These are phyloP conservation scores for Bombus confusus DNA, from an alignment of 1,140 invertebrate genomes.

Conservation along the genomic window DNA sequence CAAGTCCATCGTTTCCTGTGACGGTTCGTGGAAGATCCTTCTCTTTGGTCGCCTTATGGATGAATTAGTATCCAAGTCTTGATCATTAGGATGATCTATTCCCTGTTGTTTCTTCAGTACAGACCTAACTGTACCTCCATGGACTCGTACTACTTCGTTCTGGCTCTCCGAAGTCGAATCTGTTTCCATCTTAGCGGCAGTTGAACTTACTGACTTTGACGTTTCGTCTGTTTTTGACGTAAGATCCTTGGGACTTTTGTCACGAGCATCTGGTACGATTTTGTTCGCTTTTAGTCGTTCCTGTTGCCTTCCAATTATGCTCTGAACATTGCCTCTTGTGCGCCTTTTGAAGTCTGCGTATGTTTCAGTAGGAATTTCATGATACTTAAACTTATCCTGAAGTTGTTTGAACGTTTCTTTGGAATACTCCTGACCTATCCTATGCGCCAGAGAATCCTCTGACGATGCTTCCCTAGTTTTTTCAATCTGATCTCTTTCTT, in stretches of 20 bases:
- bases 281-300: constrained; percentile 29
- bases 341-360: constrained; percentile 78
- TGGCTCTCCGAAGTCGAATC: not conserved
- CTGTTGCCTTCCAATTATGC: constrained; percentile 47
- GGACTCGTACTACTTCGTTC: constrained; percentile 24
- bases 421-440: constrained; percentile 48
- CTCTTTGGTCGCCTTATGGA: constrained; percentile 67
- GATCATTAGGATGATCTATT: constrained; percentile 74
- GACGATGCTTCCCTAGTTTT: constrained; percentile 44
- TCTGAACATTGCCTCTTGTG: constrained; percentile 57
- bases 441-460: constrained; percentile 42
- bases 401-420: constrained; percentile 73
- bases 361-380: constrained; percentile 75
- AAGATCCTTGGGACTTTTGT: not conserved
- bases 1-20: constrained; percentile 79
- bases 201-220: not conserved
- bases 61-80: constrained; percentile 69
- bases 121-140: constrained; percentile 70
- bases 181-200: not conserved
- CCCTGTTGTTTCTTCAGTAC: constrained; percentile 76
- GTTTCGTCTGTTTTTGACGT: not conserved
- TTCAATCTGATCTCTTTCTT: constrained; percentile 11
- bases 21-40: constrained; percentile 77
- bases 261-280: not conserved
- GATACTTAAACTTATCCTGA: constrained; percentile 76